Percentiles rank a stretch among this genome's conserved stretches.
These are phyloP conservation scores for Auanema sp. DNA, from an alignment of 2,888 invertebrate genomes.

Conservation along the genomic window DNA sequence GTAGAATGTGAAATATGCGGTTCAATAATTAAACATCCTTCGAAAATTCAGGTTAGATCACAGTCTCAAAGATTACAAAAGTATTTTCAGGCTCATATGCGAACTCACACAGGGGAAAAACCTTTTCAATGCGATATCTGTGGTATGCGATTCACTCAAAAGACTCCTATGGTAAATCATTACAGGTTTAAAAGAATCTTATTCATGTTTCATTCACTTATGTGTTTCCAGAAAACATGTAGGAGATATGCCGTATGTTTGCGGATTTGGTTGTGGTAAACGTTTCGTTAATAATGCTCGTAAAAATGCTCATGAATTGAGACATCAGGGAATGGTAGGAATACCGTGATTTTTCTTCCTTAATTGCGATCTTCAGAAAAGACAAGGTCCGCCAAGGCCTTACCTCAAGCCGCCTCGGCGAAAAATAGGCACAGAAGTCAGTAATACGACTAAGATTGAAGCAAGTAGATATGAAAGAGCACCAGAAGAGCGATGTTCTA, in stretches of 20 bases:
- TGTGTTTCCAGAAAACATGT: constrained; percentile 28
- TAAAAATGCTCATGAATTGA: constrained; percentile 48
- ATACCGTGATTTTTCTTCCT: not conserved
- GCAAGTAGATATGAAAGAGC: no score
- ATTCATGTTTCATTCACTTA: not conserved
- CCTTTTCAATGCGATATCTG: constrained; percentile 51
- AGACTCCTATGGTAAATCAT: constrained; percentile 43
- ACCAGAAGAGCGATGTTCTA: not conserved
- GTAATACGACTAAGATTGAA: no score
- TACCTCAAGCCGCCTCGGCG: constrained; percentile 40
- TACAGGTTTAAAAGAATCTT: constrained; percentile 10
- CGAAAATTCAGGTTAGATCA: constrained; percentile 37
- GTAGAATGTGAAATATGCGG: constrained; percentile 48
- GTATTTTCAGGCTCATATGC: constrained; percentile 46
- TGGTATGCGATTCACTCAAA: constrained; percentile 43
- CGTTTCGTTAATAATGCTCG: constrained; percentile 44
- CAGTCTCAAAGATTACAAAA: not conserved
- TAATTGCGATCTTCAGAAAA: constrained; percentile 22
- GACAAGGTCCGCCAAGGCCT: constrained; percentile 44
- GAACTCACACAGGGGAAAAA: constrained; percentile 56
- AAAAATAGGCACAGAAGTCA: no score
- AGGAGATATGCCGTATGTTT: constrained; percentile 42
- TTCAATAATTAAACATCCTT: constrained; percentile 42
- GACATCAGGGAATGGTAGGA: constrained; percentile 40
- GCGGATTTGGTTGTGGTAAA: constrained; percentile 42